Evolutionary conservation across 2,113 vertebrate genomes (phyloP).

Genomic region (Ornithorhynchus anatinus): DNA sequence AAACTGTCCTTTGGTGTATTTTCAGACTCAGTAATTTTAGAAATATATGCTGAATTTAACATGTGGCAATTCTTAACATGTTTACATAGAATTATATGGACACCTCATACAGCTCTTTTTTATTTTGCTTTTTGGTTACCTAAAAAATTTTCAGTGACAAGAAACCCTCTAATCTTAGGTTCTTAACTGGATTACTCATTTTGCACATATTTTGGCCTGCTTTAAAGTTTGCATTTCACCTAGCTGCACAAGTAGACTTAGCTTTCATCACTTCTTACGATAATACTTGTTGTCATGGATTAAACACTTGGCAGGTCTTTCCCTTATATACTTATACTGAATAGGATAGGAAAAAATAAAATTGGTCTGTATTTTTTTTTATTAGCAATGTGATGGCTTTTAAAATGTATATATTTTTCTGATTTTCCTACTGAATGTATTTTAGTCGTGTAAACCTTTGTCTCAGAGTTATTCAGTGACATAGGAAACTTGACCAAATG

Average conservation of each 20-base stretch:
- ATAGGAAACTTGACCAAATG: slow-evolving; percentile 3
- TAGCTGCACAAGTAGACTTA: slow-evolving; percentile 70
- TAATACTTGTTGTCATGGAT: slow-evolving; percentile 60
- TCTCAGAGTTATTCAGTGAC: slow-evolving; percentile 9
- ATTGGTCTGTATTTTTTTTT: slow-evolving; percentile 1
- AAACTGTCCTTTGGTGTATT: slow-evolving; percentile 12
- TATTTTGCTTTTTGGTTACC: neutral
- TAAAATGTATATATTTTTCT: slow-evolving; percentile 1
- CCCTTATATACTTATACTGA: slow-evolving; percentile 47
- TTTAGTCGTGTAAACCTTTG: slow-evolving; percentile 10
- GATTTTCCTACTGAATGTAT: neutral
- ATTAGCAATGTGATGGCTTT: neutral
- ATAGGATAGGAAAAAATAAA: neutral
- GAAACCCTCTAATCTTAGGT: slow-evolving; percentile 72
- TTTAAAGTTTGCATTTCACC: slow-evolving; percentile 75
- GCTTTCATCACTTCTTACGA: slow-evolving; percentile 64
- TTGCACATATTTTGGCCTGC: slow-evolving; percentile 66
- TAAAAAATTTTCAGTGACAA: slow-evolving; percentile 17
- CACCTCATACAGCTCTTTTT: neutral
- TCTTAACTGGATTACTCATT: slow-evolving; percentile 77
- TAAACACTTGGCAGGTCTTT: slow-evolving; percentile 63
- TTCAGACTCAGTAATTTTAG: too few relatives aligned
- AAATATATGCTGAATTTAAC: too few relatives aligned
- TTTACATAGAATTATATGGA: neutral
- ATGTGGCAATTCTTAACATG: neutral